phyloP scores from a whole-genome alignment of 2,113 vertebrate species.

The Conger conger region DNA sequence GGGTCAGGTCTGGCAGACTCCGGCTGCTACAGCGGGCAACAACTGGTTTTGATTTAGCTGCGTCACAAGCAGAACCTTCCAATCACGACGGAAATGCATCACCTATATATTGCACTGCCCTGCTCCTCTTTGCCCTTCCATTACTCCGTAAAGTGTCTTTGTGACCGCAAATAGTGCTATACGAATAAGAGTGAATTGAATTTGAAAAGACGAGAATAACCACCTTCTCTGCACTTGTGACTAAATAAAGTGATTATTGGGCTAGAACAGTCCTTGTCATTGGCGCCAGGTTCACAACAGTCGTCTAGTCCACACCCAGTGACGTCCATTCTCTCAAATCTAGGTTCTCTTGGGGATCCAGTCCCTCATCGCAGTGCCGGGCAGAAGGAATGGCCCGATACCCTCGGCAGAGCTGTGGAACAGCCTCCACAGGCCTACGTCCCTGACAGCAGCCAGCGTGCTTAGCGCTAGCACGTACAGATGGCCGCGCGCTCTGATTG shows the following conservation, averaged over 20 bases:
- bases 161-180: too few relatives aligned
- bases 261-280: conserved; percentile 24
- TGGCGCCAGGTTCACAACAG: conserved; percentile 14
- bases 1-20: background rate
- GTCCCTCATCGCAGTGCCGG: too few relatives aligned
- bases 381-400: too few relatives aligned
- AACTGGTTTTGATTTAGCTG: background rate
- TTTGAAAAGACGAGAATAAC: too few relatives aligned
- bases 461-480: background rate
- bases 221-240: too few relatives aligned
- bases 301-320: background rate
- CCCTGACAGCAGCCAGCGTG: background rate
- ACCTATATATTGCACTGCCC: background rate
- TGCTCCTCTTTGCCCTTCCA: too few relatives aligned
- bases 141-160: too few relatives aligned
- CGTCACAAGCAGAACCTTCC: background rate
- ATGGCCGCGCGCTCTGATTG: background rate
- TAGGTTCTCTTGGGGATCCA: background rate
- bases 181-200: too few relatives aligned
- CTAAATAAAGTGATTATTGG: background rate
- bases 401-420: too few relatives aligned
- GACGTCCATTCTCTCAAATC: background rate
- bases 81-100: background rate
- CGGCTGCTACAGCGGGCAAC: background rate
- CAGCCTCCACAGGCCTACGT: background rate